Evolutionary conservation across 2,797 vertebrate species (phyloP), one percentile per base, ranked within the genome.

Genomic region (Sebastes kiyomatsui): DNA sequence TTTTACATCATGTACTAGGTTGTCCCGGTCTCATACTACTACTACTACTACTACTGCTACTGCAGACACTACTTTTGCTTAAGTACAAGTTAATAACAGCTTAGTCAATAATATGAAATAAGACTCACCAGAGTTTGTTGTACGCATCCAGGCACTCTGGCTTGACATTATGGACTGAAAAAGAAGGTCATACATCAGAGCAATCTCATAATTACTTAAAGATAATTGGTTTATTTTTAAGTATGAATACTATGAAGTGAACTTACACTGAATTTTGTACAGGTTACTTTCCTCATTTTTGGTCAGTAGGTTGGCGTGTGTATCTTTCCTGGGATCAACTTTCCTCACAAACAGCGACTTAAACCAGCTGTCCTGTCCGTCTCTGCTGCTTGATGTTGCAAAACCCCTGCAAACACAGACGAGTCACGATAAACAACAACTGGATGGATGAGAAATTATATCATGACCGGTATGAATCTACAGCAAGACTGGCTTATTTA

Each of bases 121-220:
- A 70, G 60, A 96, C 97, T 96, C 94, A 99, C 98, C 98, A 99
- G 77, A 99, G 96, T 91, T 97, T 97, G 95, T 99, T 99, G 96
- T 99, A 99, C 38, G 96, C 93, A 4, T 98, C 98, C 89, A 99
- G 96, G 94, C 95, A 99, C 92, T 99, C 98, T 4, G 98, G 98
- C 88, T 99, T 99, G 80, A 99, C 98, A 81, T 97, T 99, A 93
- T 99, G 98, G 96, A 99, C 98, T 99, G 95, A 68, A 89, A 72
- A 91, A 75, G 71, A 72, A 59, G 35, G 12, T 5, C 7, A n/a
- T 2, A 49, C 23, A 75, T 30, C 8, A 60, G 52, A 64, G 42
- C 5, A 35, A 46, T 2, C 4, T 66, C 6, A 20, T 28, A 1
- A 35, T 30, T n/a, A 62, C 4, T 38, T 61, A 0, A 14, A 9